Evolutionary conservation across 2,888 invertebrate genomes (phyloP), one percentile per base, ranked within the genome.

Genomic region (Drosophila maculinotata): DNA sequence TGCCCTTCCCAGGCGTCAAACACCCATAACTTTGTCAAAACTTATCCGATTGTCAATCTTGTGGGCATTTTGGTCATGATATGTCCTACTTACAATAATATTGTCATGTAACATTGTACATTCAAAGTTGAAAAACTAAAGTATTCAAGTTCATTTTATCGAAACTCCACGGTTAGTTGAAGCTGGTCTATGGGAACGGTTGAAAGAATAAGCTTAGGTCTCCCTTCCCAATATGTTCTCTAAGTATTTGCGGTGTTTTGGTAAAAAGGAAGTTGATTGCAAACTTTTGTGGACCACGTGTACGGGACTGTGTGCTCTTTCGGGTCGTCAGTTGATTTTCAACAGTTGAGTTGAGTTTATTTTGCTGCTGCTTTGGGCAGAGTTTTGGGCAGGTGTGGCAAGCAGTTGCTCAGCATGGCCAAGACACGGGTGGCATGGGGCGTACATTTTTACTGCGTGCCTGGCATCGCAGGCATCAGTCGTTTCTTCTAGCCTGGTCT

Each of bases 341-440:
- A 80, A 77, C 85, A 77, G 77, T 80, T 76, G 76, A 88, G 82
- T 71, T 53, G 83, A 82, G 81, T 86, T 84, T 84, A 84, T 86
- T 81, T 83, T 83, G 58, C 71, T 57, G 53, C 41, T 28, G 33
- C 7, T 25, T 25, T 44, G 9, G 31, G 54, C 56, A 59, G 59
- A 73, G 49, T 49, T 68, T 64, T 52, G 73, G 58, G 71, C 81
- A 83, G 84, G 81, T 85, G 80, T 15, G 53, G 48, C 54, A 54
- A 57, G 49, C 45, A 60, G 62, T 31, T 45, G 20, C 57, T 28
- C 23, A 56, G 48, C 28, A 7, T 45, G 33, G 51, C 51, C 30
- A 45, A 2, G 14, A 14, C 28, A 47, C 15, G 33, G 15, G 44
- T 15, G 49, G 25, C 25, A 48, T 10, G 38, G 28, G 67, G 74